A percentile compares a stretch with the other conserved stretches of the same genome.
Conservation (phyloP, 2,113 vertebrate species). For the Chlorocebus sabaeus region DNA sequence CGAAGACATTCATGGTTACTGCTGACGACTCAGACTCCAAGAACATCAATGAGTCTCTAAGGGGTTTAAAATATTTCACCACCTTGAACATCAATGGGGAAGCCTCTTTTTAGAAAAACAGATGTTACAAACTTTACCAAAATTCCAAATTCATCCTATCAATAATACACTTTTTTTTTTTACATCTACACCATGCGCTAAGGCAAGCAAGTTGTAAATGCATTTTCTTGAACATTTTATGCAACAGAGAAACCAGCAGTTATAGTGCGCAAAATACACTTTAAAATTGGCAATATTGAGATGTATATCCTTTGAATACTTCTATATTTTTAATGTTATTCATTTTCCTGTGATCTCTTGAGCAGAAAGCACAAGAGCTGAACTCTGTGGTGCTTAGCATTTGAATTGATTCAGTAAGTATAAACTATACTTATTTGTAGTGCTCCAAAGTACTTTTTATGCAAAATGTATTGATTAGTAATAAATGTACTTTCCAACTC, state of each 20-base stretch:
- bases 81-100: not conserved
- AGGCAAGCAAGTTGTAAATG: not conserved
- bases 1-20: conserved; percentile 30
- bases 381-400: not conserved
- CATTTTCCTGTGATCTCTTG: not conserved
- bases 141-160: not conserved
- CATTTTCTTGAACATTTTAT: conserved; percentile 31
- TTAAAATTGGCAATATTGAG: not conserved
- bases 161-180: not conserved
- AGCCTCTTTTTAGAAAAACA: not conserved
- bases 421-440: not conserved
- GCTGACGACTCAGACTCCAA: conserved; percentile 23
- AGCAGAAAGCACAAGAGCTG: not conserved
- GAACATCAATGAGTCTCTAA: conserved; percentile 49
- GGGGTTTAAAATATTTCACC: conserved; percentile 47
- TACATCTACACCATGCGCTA: not conserved
- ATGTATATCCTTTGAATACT: not conserved
- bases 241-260: not conserved
- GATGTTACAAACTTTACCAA: not conserved
- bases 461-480: not conserved
- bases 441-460: not conserved
- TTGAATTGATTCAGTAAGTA: not conserved
- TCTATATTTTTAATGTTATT: not conserved
- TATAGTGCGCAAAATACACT: not conserved
- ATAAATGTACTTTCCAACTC: not conserved